Percentiles rank a stretch among this genome's conserved stretches.
These are phyloP conservation scores for Sterrhoptilus dennistouni DNA, from an alignment of 2,113 vertebrate species.

Conservation along the genomic window DNA sequence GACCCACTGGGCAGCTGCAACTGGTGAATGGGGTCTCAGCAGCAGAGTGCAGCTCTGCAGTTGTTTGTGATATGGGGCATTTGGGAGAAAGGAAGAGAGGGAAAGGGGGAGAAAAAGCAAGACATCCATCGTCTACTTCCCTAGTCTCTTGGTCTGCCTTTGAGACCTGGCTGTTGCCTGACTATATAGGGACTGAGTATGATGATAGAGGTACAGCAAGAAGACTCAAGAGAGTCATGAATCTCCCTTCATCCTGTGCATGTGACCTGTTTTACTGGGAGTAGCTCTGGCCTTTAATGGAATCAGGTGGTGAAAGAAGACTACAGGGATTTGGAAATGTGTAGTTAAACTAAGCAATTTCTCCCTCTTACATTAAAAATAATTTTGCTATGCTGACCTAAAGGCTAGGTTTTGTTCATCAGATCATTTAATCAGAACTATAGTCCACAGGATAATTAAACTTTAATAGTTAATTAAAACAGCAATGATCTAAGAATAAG, in stretches of 20 bases:
- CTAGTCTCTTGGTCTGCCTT: background rate
- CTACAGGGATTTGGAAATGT: background rate
- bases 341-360: background rate
- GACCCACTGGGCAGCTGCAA: background rate
- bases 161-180: background rate
- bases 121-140: background rate
- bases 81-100: background rate
- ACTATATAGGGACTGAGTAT: background rate
- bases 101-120: background rate
- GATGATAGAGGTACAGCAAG: background rate
- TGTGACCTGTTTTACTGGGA: background rate
- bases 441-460: slow-evolving; percentile 34
- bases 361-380: background rate
- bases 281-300: background rate
- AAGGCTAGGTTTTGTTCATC: slow-evolving; percentile 24
- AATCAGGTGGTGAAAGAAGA: background rate
- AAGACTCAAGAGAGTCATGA: background rate
- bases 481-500: background rate
- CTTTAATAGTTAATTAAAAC: slow-evolving; percentile 39
- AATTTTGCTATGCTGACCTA: background rate
- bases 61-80: background rate
- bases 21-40: background rate
- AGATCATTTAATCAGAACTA: background rate
- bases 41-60: background rate
- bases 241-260: background rate